Conservation (phyloP, 2,113 vertebrate species). For the Ranitomeya imitator region DNA sequence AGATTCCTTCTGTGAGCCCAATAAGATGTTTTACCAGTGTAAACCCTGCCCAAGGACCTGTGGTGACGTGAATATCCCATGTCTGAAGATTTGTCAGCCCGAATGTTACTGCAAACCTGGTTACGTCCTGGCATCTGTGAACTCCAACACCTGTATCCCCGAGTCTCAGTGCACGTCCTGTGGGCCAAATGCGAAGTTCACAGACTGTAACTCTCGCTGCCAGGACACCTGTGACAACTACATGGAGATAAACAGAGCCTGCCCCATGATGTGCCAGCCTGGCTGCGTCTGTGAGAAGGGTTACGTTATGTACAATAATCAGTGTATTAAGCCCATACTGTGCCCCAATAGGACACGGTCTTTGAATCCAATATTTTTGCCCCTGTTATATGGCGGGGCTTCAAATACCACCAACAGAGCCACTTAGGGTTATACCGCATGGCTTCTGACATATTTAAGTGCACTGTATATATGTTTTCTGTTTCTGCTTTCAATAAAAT, state of each 20-base stretch:
- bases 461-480: conserved; percentile 32
- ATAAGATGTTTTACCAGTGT: conserved; percentile 40
- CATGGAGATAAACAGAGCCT: not conserved
- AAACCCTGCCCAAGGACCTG: conserved; percentile 39
- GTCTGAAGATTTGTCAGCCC: conserved; percentile 31
- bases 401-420: not conserved
- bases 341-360: not conserved
- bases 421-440: not conserved
- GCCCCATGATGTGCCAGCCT: conserved; percentile 30
- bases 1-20: conserved; percentile 46
- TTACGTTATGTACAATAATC: conserved; percentile 28
- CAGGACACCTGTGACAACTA: conserved; percentile 40
- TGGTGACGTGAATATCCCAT: not conserved
- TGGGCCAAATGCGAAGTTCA: not conserved
- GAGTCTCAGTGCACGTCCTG: conserved; percentile 28
- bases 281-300: conserved; percentile 37
- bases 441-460: conserved; percentile 10
- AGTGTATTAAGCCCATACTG: conserved; percentile 11
- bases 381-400: not conserved
- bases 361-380: not conserved
- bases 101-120: conserved; percentile 46
- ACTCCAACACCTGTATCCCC: conserved; percentile 12
- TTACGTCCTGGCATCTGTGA: not conserved
- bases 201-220: conserved; percentile 23
- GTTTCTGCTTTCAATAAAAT: conserved; percentile 37